A percentile compares a stretch with the other conserved stretches of the same genome.
These are phyloP conservation scores for Solen grandis DNA, from an alignment of 1,140 invertebrate genomes.

Conservation along the genomic window DNA sequence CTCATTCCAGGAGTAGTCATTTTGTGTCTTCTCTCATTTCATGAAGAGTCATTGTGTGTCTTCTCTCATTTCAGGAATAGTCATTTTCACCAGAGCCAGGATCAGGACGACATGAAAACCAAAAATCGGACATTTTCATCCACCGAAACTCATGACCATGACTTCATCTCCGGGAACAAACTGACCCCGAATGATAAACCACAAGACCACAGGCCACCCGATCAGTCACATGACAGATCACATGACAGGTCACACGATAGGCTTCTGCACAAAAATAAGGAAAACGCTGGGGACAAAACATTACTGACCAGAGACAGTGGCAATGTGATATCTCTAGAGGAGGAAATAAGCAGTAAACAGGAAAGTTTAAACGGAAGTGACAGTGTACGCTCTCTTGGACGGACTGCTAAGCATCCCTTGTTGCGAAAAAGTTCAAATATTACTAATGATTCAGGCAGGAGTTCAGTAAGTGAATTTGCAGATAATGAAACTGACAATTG, in stretches of 20 bases:
- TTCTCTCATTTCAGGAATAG: constrained; percentile 55
- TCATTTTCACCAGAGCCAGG: constrained; percentile 46
- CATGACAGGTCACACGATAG: constrained; percentile 1
- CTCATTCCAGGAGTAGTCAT: no score
- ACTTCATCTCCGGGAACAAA: constrained; percentile 24
- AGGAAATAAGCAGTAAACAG: constrained; percentile 10
- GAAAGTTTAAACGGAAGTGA: constrained; percentile 27
- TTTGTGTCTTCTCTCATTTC: no score
- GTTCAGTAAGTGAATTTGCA: constrained; percentile 67
- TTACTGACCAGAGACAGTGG: constrained; percentile 32
- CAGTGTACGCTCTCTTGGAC: background rate
- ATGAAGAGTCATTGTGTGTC: no score
- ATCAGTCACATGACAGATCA: constrained; percentile 8
- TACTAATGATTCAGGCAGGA: constrained; percentile 74
- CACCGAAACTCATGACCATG: constrained; percentile 15
- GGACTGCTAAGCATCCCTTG: constrained; percentile 63
- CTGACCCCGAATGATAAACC: constrained; percentile 12
- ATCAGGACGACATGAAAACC: constrained; percentile 49
- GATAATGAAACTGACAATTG: constrained; percentile 52
- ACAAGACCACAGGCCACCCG: background rate
- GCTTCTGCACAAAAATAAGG: constrained; percentile 31
- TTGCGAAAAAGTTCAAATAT: constrained; percentile 73
- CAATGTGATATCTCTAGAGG: constrained; percentile 50
- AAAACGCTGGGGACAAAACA: constrained; percentile 10
- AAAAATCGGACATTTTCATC: constrained; percentile 22